Evolutionary conservation across 2,797 vertebrate species (phyloP).

Genomic region (Apogon talboti): DNA sequence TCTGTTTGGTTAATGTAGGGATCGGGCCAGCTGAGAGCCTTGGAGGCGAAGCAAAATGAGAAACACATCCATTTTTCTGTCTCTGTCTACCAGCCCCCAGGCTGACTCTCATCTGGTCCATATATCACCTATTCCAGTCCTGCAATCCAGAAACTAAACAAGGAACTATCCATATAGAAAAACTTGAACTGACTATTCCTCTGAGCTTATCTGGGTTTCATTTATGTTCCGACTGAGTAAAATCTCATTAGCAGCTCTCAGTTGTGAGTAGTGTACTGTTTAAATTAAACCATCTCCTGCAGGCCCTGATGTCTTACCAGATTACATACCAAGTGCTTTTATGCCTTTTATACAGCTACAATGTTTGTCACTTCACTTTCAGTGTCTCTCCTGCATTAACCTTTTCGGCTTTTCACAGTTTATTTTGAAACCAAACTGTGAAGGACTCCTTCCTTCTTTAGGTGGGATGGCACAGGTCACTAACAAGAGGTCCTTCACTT

Average conservation of each 20-base stretch:
- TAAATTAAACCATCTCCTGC: slow-evolving; percentile 61
- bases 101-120: slow-evolving; percentile 66
- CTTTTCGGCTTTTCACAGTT: not conserved
- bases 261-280: slow-evolving; percentile 50
- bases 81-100: slow-evolving; percentile 67
- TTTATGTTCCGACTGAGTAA: slow-evolving; percentile 65
- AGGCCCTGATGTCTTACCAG: slow-evolving; percentile 42
- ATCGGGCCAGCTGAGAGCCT: slow-evolving; percentile 74
- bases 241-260: slow-evolving; percentile 65
- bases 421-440: too few relatives aligned
- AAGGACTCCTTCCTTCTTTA: too few relatives aligned
- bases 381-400: not conserved
- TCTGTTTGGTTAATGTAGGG: slow-evolving; percentile 85
- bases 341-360: slow-evolving; percentile 4
- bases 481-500: too few relatives aligned
- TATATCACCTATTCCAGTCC: slow-evolving; percentile 68
- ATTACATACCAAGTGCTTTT: slow-evolving; percentile 41
- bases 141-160: slow-evolving; percentile 61
- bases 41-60: slow-evolving; percentile 74
- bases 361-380: slow-evolving; percentile 6
- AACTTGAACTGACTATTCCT: slow-evolving; percentile 62
- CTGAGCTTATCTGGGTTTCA: slow-evolving; percentile 69
- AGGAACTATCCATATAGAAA: slow-evolving; percentile 64
- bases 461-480: too few relatives aligned
- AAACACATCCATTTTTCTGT: slow-evolving; percentile 74